These are phyloP conservation scores for Burhinus bistriatus DNA, from an alignment of 2,113 vertebrate genomes.

Conservation along the genomic window DNA sequence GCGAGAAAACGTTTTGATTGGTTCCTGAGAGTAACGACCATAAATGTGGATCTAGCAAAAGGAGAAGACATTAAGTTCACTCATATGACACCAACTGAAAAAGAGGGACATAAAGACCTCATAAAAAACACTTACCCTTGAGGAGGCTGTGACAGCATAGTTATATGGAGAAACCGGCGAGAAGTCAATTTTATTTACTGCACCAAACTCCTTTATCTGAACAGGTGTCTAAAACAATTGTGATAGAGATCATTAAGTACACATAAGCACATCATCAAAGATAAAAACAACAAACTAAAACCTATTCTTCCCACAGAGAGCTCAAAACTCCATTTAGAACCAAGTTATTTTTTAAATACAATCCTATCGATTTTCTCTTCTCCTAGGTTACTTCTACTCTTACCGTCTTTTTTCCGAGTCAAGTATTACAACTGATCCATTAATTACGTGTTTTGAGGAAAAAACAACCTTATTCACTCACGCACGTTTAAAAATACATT, in stretches of 20 bases:
- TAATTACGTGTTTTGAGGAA: fast-evolving
- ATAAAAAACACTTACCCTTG: constrained; percentile 78
- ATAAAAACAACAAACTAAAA: not conserved
- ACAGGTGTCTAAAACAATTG: constrained; percentile 81
- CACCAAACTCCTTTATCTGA: constrained; percentile 96
- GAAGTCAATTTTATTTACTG: constrained; percentile 88
- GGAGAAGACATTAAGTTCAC: fast-evolving
- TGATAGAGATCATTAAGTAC: not conserved
- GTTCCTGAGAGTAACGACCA: constrained; percentile 89
- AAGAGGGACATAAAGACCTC: fast-evolving
- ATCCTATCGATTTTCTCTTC: fast-evolving
- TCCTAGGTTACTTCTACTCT: not conserved
- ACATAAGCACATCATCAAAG: not conserved
- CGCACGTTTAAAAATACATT: fast-evolving
- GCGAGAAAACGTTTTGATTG: constrained; percentile 87
- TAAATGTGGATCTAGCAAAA: constrained; percentile 89
- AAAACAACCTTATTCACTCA: not conserved
- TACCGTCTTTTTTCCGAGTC: not conserved
- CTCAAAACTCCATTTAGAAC: not conserved
- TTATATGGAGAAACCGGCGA: constrained; percentile 85
- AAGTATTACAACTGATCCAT: fast-evolving
- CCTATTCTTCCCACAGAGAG: fast-evolving
- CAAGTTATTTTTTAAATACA: fast-evolving
- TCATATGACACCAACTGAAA: not conserved
- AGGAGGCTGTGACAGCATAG: constrained; percentile 94